phyloP scores from a whole-genome alignment of 2,888 invertebrate genomes.

The Andricus quercusramuli region DNA sequence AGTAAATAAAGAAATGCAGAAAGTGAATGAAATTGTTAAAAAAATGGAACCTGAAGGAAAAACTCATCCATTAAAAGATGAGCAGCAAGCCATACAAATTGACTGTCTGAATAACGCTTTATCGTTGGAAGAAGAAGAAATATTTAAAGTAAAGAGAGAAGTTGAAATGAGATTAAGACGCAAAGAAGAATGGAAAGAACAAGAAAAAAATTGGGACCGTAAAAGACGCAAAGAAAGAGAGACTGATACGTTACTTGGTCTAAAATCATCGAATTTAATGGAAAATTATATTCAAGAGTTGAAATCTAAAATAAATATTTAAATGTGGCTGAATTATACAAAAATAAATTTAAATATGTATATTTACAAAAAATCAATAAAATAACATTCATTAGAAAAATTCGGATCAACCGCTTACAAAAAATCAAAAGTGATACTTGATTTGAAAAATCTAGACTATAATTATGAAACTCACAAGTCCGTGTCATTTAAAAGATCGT shows the following conservation, averaged over 20 bases:
- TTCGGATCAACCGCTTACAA: background rate
- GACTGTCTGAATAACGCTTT: background rate
- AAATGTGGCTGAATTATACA: background rate
- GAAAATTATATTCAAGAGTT: constrained; percentile 7
- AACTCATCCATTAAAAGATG: background rate
- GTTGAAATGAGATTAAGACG: background rate
- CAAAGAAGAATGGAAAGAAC: background rate
- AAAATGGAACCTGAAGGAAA: background rate
- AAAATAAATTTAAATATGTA: background rate
- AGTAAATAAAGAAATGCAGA: background rate
- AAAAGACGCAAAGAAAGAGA: background rate
- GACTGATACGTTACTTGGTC: background rate
- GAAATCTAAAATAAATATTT: background rate
- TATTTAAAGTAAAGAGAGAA: background rate
- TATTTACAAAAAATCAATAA: constrained; percentile 1
- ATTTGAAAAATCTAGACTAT: background rate
- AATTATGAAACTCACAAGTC: constrained; percentile 38
- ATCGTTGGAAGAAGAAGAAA: background rate
- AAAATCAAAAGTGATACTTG: background rate
- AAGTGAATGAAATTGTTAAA: background rate
- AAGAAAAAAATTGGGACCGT: background rate
- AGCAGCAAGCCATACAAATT: background rate
- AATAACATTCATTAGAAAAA: background rate
- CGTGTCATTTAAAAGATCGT: constrained; percentile 58
- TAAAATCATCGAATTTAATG: background rate